These are phyloP conservation scores for Lasioglossum calceatum DNA, from an alignment of 2,888 invertebrate species.

Conservation along the genomic window DNA sequence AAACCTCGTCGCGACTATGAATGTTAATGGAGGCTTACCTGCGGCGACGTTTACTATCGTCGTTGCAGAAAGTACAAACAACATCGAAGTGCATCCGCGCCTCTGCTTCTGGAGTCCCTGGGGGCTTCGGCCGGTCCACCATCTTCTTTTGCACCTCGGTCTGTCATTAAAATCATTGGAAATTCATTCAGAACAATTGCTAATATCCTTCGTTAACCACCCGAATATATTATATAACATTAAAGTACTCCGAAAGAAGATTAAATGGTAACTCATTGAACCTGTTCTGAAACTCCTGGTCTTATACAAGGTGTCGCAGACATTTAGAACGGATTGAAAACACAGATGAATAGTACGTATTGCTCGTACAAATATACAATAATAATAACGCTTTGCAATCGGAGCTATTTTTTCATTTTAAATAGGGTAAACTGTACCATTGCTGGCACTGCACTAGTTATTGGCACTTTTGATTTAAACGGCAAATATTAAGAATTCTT, in stretches of 20 bases:
- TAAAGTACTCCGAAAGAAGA: background rate
- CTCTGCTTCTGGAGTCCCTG: constrained; percentile 22
- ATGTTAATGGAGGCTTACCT: constrained; percentile 67
- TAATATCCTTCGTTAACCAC: background rate
- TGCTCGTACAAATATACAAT: no score
- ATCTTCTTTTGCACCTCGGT: background rate
- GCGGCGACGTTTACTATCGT: constrained; percentile 45
- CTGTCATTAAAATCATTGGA: background rate
- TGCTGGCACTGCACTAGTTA: no score
- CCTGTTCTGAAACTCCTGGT: background rate
- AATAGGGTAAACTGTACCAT: no score
- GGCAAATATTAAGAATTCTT: no score
- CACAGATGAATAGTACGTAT: no score
- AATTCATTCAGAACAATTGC: background rate
- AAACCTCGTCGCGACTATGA: constrained; percentile 69
- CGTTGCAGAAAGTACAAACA: constrained; percentile 60
- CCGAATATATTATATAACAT: background rate
- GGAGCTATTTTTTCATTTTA: no score
- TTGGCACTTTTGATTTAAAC: no score
- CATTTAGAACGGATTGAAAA: no score
- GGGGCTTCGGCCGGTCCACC: background rate
- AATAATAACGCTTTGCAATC: no score
- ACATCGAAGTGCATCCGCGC: constrained; percentile 31
- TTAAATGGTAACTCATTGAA: background rate
- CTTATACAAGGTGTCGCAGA: background rate